Conservation (phyloP, 2,113 vertebrate genomes). For the Pavo muticus region DNA sequence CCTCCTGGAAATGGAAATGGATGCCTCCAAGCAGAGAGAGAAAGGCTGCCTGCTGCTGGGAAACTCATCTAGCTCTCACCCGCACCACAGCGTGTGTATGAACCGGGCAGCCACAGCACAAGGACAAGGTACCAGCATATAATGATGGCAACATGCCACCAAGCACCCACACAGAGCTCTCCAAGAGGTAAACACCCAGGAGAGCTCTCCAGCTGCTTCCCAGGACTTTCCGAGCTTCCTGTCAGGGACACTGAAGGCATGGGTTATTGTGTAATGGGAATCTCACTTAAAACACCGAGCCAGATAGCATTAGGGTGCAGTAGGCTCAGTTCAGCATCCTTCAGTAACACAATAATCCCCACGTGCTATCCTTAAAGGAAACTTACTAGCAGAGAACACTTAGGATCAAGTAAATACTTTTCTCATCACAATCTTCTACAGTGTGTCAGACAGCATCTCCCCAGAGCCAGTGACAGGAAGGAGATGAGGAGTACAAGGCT, state of each 20-base stretch:
- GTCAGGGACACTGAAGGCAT: neutral
- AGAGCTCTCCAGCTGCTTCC: neutral
- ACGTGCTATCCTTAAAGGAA: neutral
- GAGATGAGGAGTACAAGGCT: neutral
- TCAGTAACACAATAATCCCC: neutral
- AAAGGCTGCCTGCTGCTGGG: neutral
- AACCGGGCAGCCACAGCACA: neutral
- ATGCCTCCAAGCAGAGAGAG: neutral
- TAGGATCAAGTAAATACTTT: neutral
- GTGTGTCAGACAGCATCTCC: neutral
- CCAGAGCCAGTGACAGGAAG: neutral
- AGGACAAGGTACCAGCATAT: neutral
- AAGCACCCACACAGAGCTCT: neutral
- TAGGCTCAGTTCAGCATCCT: neutral
- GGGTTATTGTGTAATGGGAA: neutral
- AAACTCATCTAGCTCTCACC: neutral
- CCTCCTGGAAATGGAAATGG: neutral
- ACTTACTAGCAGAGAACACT: neutral
- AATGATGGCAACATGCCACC: neutral
- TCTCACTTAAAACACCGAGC: neutral
- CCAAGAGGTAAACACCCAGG: neutral
- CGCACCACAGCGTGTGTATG: neutral
- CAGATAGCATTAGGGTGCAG: neutral
- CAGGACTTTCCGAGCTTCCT: neutral
- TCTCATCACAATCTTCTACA: neutral